A percentile compares a stretch with the other conserved stretches of the same genome.
Evolutionary conservation across 2,888 invertebrate genomes (phyloP).

Genomic region (Leucozona laternaria): DNA sequence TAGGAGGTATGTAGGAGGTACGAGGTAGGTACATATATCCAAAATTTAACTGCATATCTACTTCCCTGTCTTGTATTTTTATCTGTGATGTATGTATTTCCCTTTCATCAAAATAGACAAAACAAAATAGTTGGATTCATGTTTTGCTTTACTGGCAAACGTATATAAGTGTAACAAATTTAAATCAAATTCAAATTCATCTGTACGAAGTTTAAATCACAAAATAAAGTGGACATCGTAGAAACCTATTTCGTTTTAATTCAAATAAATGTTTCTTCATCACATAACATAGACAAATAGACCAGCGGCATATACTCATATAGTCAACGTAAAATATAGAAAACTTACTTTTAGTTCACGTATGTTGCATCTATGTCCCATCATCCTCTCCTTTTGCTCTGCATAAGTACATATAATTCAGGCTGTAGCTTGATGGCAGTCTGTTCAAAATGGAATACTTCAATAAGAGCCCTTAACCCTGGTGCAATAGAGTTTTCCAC

Average conservation of each 20-base stretch:
- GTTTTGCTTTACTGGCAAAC: no score
- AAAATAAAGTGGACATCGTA: background rate
- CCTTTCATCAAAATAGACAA: no score
- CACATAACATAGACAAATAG: background rate
- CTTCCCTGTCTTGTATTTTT: no score
- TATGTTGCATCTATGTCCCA: background rate
- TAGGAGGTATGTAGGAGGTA: no score
- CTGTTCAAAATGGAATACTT: conserved; percentile 13
- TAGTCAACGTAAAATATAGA: background rate
- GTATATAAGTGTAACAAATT: no score
- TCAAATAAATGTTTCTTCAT: background rate
- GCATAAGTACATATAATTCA: background rate
- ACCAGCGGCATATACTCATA: background rate
- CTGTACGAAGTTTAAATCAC: no score
- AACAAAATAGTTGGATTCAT: no score
- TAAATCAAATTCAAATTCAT: no score
- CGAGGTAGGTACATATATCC: no score
- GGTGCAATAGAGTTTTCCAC: background rate
- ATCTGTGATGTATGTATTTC: no score
- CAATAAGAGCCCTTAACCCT: background rate
- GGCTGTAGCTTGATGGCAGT: background rate
- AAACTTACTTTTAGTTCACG: background rate
- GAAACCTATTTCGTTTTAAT: background rate
- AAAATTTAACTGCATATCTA: no score
- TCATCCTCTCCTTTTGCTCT: background rate